phyloP scores from a whole-genome alignment of 2,888 invertebrate genomes.

The Dryocosmus kuriphilus region DNA sequence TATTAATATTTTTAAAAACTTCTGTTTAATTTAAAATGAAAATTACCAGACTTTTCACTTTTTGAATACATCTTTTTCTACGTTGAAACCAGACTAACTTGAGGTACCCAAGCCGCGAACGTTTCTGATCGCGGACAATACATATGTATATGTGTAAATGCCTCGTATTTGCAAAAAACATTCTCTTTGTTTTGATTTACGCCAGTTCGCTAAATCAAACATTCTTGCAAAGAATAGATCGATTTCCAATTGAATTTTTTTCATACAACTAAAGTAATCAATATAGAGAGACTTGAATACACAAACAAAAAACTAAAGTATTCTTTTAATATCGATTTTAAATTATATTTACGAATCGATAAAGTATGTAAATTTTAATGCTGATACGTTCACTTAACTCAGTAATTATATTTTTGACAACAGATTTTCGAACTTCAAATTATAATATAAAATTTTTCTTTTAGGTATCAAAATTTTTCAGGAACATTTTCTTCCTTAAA shows the following conservation, averaged over 20 bases:
- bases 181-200: neutral
- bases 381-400: neutral
- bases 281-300: no score
- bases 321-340: neutral
- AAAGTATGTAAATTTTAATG: neutral
- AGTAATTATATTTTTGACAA: neutral
- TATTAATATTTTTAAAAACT: no score
- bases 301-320: no score
- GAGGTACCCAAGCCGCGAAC: neutral
- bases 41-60: neutral
- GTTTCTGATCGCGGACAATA: neutral
- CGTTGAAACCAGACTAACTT: neutral
- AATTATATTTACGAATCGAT: neutral
- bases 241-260: neutral
- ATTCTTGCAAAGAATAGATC: neutral
- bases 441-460: neutral
- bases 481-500: neutral
- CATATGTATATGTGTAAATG: no score
- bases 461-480: neutral
- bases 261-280: neutral
- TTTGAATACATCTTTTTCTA: neutral
- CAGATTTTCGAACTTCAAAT: neutral
- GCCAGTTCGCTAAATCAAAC: neutral
- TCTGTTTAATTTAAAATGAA: neutral
- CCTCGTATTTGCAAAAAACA: neutral